Evolutionary conservation across 1,140 invertebrate genomes (phyloP).

Genomic region (Leucophenga varia): DNA sequence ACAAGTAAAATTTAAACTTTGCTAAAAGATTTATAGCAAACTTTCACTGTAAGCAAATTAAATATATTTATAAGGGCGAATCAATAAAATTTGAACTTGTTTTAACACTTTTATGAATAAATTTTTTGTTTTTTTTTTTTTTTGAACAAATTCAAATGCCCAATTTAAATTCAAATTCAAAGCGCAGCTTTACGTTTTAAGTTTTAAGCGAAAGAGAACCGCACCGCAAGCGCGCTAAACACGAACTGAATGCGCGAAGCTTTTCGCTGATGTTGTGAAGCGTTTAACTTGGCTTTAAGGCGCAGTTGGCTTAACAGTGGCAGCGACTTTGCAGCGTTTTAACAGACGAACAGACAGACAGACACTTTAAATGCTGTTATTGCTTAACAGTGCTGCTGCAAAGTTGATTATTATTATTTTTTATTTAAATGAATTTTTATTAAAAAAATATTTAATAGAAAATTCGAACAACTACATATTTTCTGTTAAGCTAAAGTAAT

Average conservation of each 20-base stretch:
- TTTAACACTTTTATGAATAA: too few relatives aligned
- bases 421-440: too few relatives aligned
- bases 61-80: slow-evolving; percentile 5
- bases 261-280: slow-evolving; percentile 20
- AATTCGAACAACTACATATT: too few relatives aligned
- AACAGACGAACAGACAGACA: too few relatives aligned
- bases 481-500: too few relatives aligned
- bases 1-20: slow-evolving; percentile 38
- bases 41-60: slow-evolving; percentile 41
- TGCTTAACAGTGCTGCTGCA: slow-evolving; percentile 28
- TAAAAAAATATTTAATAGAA: too few relatives aligned
- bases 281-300: neutral
- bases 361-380: neutral
- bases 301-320: too few relatives aligned
- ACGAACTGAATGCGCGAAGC: slow-evolving; percentile 46
- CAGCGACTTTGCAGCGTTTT: slow-evolving; percentile 3
- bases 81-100: slow-evolving; percentile 13
- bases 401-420: too few relatives aligned
- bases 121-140: too few relatives aligned
- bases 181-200: slow-evolving; percentile 5
- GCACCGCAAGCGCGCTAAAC: slow-evolving; percentile 54
- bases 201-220: slow-evolving; percentile 38
- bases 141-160: too few relatives aligned
- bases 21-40: slow-evolving; percentile 19
- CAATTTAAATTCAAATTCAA: too few relatives aligned